Evolutionary conservation across 2,797 vertebrate genomes (phyloP).

Genomic region (Aplochiton taeniatus): DNA sequence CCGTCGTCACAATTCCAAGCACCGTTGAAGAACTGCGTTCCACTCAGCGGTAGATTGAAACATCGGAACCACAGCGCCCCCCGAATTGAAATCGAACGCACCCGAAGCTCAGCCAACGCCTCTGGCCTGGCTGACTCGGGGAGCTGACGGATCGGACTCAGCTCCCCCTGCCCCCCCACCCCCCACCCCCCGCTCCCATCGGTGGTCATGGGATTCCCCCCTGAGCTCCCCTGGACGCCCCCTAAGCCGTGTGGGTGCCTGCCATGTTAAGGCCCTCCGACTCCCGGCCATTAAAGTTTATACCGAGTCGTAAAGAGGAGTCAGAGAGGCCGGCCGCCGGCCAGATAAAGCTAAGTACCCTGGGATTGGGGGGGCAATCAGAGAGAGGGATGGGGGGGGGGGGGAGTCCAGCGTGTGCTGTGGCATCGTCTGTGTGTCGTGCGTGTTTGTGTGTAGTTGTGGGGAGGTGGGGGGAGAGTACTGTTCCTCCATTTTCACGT

Average conservation of each 20-base stretch:
- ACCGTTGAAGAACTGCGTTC: too few species aligned
- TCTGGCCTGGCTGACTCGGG: too few species aligned
- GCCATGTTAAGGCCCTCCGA: constrained; percentile 15
- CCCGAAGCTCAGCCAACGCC: too few species aligned
- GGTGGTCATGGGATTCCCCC: too few species aligned
- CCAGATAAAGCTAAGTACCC: constrained; percentile 73
- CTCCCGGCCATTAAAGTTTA: constrained; percentile 75
- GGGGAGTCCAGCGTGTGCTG: constrained; percentile 43
- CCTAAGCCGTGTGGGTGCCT: too few species aligned
- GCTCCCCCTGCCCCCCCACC: constrained; percentile 30
- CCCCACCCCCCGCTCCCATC: constrained; percentile 52
- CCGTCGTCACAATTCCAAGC: too few species aligned
- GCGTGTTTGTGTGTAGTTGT: not conserved
- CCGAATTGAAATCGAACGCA: not conserved
- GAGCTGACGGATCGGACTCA: not conserved
- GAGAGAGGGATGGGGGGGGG: too few species aligned
- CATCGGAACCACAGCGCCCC: not conserved
- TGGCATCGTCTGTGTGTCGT: not conserved
- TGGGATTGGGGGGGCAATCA: constrained; percentile 71
- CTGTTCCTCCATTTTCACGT: constrained; percentile 7
- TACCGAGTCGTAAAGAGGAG: constrained; percentile 71
- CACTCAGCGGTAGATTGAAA: too few species aligned
- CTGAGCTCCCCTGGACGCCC: too few species aligned
- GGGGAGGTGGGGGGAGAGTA: not conserved
- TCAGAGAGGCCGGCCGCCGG: constrained; percentile 63